These are phyloP conservation scores for Etheostoma perlongum DNA, from an alignment of 2,797 vertebrate genomes.

Conservation along the genomic window DNA sequence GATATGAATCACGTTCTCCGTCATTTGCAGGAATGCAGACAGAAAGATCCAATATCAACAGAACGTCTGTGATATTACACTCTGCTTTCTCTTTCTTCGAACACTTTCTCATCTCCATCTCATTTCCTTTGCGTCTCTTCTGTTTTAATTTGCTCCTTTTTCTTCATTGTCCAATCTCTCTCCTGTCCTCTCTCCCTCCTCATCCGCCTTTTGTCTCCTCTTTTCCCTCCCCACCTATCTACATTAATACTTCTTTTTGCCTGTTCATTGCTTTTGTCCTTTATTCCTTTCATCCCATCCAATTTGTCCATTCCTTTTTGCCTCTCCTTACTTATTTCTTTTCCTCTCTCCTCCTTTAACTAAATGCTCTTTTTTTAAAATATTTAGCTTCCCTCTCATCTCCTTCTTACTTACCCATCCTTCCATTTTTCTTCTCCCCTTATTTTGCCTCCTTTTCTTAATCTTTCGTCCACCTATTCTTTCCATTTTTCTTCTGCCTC, in stretches of 20 bases:
- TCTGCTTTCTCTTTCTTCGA: not conserved
- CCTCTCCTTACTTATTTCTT: not conserved
- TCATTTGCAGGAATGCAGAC: constrained; percentile 23
- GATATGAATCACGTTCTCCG: constrained; percentile 51
- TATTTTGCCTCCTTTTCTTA: not conserved
- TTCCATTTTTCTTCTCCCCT: not conserved
- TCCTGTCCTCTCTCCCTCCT: not conserved
- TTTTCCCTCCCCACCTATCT: not conserved
- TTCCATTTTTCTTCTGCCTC: too few species aligned
- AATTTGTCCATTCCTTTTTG: not conserved
- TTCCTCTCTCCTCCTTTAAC: not conserved
- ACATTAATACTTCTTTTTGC: not conserved
- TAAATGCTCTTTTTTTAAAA: not conserved
- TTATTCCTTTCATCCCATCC: not conserved
- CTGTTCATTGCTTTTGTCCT: not conserved
- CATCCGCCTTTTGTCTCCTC: not conserved
- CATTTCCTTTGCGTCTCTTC: not conserved
- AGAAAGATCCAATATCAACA: constrained; percentile 64
- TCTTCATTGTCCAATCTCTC: not conserved
- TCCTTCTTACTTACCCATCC: constrained; percentile 4
- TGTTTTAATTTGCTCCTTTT: not conserved
- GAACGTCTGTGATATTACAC: not conserved
- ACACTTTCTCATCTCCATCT: not conserved
- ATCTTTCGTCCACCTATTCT: not conserved
- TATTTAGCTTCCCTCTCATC: not conserved